Evolutionary conservation across 2,797 vertebrate species (phyloP), one percentile per base, ranked within the genome.

Genomic region (Xiphorhynchus erythropygius): DNA sequence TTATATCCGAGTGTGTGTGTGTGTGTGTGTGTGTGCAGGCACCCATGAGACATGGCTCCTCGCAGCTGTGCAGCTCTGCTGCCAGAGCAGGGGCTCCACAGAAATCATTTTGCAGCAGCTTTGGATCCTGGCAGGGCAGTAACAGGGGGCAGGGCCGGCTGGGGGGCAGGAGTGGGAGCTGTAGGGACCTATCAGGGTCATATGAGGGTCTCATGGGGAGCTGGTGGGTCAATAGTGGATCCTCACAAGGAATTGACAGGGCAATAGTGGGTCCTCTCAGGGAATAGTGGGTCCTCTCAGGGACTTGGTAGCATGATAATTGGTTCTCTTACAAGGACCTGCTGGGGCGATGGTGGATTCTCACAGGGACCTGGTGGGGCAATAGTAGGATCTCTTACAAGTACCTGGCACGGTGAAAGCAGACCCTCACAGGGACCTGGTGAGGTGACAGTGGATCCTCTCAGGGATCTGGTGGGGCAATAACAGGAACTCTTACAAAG

Each of bases 201-300:
- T 9, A 21, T 35, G 3, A 11, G 59, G 5, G 7, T 18, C 7
- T 25, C 39, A 15, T 6, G 9, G 5, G 17, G n/a, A 33, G 5
- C 3, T 18, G 13, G 39, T 1, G 7, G 22, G 39, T 60, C 11
- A 3, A 0, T 2, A 15, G 3, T 1, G 32, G 16, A 1, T 28
- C 18, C 23, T 46, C 7, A 2, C 23, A 27, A 9, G 35, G 35
- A 13, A 24, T 30, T 28, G 63, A 18, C 0, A 1, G 19, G 39
- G 23, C 32, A 22, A 13, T 7, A 21, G 50, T 12, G 14, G 23
- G 28, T 33, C 23, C 24, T 68, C 10, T 27, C 49, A 17, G 25
- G 49, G 49, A 50, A 16, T 27, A 44, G 42, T 44, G 42, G 44
- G 44, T 22, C 21, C 44, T 46, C 47, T 3, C 21, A 16, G 57